Base-by-base conservation (phyloP, 2,113 vertebrate species). In the Poicephalus gulielmi region DNA sequence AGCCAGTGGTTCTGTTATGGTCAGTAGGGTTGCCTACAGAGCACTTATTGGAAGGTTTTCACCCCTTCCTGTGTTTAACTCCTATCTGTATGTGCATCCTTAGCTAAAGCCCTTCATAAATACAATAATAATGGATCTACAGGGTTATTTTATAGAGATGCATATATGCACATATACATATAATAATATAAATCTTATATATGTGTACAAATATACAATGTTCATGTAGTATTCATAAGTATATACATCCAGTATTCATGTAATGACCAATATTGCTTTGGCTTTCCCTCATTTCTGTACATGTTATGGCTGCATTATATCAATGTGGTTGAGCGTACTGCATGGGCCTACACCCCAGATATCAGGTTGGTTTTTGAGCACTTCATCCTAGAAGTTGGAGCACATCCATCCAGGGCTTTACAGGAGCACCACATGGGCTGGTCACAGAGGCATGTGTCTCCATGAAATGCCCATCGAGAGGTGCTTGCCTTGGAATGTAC, bases 331-430 rank as follows among this genome's bases (percentile, higher is more conserved):
- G 20, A 71, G 23, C 0, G 1, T 31, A 12, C 11, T 57, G 31
- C 39, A 11, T 57, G 23, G 39, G 30, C 9, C 13, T 35, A 57
- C 9, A 64, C 2, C 23, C 9, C 17, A 30, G n/a, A 53, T 69
- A 69, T 44, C 1, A 0, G 1, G 0, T n/a, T 49, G 4, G 0
- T 0, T 62, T 92, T 90, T 44, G 22, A 80, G 16, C 11, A 3
- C 11, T 68, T 80, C 68, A 24, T 10, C 8, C 13, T 33, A 24
- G 16, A 77, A 86, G 6, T 1, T 33, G 14, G 53, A 77, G 23
- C 6, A 15, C 0, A 0, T 67, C 39, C 43, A 53, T 49, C 17
- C 30, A 18, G 22, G 41, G 13, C 28, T 85, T 79, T 41, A 52
- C 24, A 63, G 52, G 37, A 86, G 49, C 8, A 6, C 17, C 13